Conservation (phyloP, 2,888 invertebrate species). For the Coelinius sp. region DNA sequence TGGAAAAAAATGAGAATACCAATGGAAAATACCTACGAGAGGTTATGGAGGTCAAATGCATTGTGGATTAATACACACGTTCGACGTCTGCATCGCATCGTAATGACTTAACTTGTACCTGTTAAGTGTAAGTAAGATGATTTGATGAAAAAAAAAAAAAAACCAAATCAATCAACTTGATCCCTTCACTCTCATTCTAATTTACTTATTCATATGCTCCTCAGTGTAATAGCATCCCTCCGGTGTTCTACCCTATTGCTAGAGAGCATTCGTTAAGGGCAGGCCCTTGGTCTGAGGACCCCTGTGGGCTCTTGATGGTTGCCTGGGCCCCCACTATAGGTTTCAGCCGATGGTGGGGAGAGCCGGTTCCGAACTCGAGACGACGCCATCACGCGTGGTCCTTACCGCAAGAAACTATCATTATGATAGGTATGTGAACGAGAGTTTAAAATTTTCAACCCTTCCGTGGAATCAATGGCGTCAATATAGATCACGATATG, state of each 20-base stretch:
- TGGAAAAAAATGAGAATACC: background rate
- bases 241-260: slow-evolving; percentile 27
- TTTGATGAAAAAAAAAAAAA: slow-evolving; percentile 50
- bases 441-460: slow-evolving; percentile 19
- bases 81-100: slow-evolving; percentile 57
- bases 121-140: slow-evolving; percentile 58
- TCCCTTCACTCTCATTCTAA: background rate
- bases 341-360: slow-evolving; percentile 59
- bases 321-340: slow-evolving; percentile 39
- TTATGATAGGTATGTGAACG: slow-evolving; percentile 57
- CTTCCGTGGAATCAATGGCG: background rate
- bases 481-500: too few relatives aligned
- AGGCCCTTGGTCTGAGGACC: slow-evolving; percentile 53
- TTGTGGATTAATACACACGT: slow-evolving; percentile 42
- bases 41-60: slow-evolving; percentile 8
- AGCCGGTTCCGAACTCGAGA: slow-evolving; percentile 63
- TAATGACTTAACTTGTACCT: slow-evolving; percentile 63
- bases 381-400: slow-evolving; percentile 65
- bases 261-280: slow-evolving; percentile 52
- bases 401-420: slow-evolving; percentile 62
- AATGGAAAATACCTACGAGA: background rate
- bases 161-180: slow-evolving; percentile 14
- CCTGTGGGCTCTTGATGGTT: slow-evolving; percentile 48
- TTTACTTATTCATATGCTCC: slow-evolving; percentile 16
- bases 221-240: slow-evolving; percentile 1